Evolutionary conservation across 2,888 invertebrate genomes (phyloP), one percentile per base, ranked within the genome.

Genomic region (Pterostichus niger): DNA sequence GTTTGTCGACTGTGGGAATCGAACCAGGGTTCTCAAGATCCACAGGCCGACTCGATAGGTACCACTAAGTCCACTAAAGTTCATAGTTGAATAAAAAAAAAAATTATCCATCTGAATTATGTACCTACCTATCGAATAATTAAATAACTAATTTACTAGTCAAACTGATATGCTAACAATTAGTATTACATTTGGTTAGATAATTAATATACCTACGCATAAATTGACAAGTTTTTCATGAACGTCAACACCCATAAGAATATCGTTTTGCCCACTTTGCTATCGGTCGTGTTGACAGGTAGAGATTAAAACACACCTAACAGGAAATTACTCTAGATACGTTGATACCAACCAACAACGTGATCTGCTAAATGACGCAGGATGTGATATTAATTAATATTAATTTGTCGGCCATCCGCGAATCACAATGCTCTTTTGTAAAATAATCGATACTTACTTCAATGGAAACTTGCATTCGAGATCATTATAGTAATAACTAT

Each of bases 371-470:
- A 31, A 52, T 76, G 56, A 35, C 13, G 35, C 76, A 52, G 76
- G 76, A 76, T 76, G 76, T 76, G 13, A 56, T 76, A 76, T 78
- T 49, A 80, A 80, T 64, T 76, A 17, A 56, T 76, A 76, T 78
- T 49, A 68, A 80, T 64, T 64, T 80, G 49, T 80, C 64, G 80
- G 24, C 15, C 77, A 77, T 76, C 54, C 54, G 52, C 54, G 11
- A 44, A 76, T 54, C 77, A 56, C 17, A 40, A 44, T 35, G 40
- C 40, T 13, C 54, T 54, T 11, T 15, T 59, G 59, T 24, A 59
- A 59, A 7, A 59, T 59, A 11, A 59, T 24, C 31, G 24, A 59
- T 59, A 59, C 24, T 40, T 40, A 59, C 59, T 11, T 40, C 7
- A 52, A 52, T n/a, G 13, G 13, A 13, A 64, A 64, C 64, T 31